A percentile compares a stretch with the other conserved stretches of the same genome.
Evolutionary conservation across 2,113 vertebrate species (phyloP).

Genomic region (Chinchilla lanigera): DNA sequence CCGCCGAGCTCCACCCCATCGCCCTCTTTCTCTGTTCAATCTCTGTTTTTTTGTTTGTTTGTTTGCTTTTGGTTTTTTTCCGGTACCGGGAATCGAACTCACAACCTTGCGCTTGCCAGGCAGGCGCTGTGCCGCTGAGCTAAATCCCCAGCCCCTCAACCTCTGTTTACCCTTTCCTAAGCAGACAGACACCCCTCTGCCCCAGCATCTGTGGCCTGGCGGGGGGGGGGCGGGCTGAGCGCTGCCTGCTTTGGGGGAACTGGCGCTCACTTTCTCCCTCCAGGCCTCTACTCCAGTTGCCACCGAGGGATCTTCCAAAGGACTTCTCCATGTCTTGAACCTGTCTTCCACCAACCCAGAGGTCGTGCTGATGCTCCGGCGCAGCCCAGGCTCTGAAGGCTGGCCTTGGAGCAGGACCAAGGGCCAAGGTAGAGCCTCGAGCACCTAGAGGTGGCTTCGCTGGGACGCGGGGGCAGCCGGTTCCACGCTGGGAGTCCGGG

Average conservation of each 20-base stretch:
- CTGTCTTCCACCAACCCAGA: neutral
- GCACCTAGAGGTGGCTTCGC: accelerated
- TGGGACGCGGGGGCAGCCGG: accelerated
- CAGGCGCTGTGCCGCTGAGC: too few relatives aligned
- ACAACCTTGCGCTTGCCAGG: too few relatives aligned
- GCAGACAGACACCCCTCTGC: accelerated
- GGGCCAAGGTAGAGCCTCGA: accelerated
- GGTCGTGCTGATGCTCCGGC: neutral
- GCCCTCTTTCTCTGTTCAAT: too few relatives aligned
- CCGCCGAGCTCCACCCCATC: neutral
- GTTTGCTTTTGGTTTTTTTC: too few relatives aligned
- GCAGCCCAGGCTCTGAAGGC: accelerated
- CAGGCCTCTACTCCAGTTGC: too few relatives aligned
- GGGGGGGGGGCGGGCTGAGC: neutral
- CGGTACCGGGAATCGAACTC: too few relatives aligned
- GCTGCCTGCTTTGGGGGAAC: neutral
- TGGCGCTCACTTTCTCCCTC: neutral
- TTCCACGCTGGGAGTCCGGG: accelerated
- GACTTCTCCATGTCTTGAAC: neutral
- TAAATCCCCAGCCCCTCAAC: too few relatives aligned
- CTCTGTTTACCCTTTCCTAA: neutral
- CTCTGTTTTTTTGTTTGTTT: too few relatives aligned
- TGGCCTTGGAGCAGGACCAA: neutral
- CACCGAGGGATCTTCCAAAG: neutral
- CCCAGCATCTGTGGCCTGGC: accelerated